Percentiles rank a stretch among this genome's conserved stretches.
phyloP scores from a whole-genome alignment of 2,797 vertebrate species.

The Darevskia nairensis region DNA sequence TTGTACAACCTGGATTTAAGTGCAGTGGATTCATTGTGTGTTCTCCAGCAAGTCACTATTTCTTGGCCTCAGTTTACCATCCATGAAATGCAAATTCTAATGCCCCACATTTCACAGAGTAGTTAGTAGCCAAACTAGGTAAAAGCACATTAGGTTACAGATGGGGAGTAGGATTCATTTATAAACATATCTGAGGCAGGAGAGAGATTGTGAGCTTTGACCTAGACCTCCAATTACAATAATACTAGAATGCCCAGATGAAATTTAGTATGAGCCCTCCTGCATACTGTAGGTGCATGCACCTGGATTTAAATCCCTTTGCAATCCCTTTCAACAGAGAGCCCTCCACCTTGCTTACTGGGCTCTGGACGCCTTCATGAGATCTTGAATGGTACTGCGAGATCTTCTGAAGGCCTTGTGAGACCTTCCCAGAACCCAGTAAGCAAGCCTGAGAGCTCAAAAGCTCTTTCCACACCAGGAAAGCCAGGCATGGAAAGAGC shows the following conservation, averaged over 20 bases:
- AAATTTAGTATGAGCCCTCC: constrained; percentile 22
- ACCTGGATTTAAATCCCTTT: neutral
- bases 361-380: too few relatives aligned
- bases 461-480: too few relatives aligned
- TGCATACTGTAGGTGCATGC: neutral
- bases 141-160: neutral
- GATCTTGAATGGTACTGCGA: too few relatives aligned
- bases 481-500: too few relatives aligned
- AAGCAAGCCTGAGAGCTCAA: too few relatives aligned
- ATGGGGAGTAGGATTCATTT: neutral
- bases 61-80: neutral
- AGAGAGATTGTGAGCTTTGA: neutral
- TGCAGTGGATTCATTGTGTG: neutral
- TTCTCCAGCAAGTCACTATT: neutral
- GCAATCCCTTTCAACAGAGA: too few relatives aligned
- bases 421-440: too few relatives aligned
- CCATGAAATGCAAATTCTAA: neutral
- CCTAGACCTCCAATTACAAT: neutral
- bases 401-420: too few relatives aligned
- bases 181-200: neutral
- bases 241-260: neutral
- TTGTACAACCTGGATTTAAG: neutral
- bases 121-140: neutral
- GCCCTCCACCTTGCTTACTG: too few relatives aligned
- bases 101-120: too few relatives aligned